Evolutionary conservation across 2,888 invertebrate species (phyloP), one percentile per base, ranked within the genome.

Genomic region (Agonopterix heracliana): DNA sequence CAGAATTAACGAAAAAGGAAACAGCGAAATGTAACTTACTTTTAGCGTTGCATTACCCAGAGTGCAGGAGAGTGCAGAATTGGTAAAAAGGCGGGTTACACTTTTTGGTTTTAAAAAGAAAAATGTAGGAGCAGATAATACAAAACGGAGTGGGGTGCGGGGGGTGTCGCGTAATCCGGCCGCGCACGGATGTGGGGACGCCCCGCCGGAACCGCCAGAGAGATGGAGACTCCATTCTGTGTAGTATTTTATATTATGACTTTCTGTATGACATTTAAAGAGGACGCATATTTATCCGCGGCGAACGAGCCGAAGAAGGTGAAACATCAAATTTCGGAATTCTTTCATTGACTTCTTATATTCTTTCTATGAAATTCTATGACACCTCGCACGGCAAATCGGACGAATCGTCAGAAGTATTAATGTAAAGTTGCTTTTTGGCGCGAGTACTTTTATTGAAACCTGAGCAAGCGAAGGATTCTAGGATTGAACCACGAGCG

Each of bases 111-210:
- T 66, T 64, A 52, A 54, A 63, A 68, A 63, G 64, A 61, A 63
- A 65, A 73, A 71, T 73, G 64, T 71, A 68, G 65, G 64, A 66
- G 59, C 61, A 71, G 76, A 78, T 78, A 79, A 74, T 74, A 77
- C 66, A 68, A 71, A 78, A 69, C 61, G 70, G 66, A 56, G 62
- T 57, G 59, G 59, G 64, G 59, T 59, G 59, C 53, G 54, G 53
- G 55, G 55, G 63, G 9, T 54, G 64, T 60, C 56, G 61, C 62
- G 63, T 71, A 74, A 76, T 72, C 71, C 71, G 55, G 59, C 55
- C 59, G 58, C 63, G 56, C 57, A 50, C 56, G 60, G 59, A 56
- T 62, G 67, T 60, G 64, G 61, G 61, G 56, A 58, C 45, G 51
- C 52, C 54, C 55, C 47, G 43, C 38, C n/a, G 38, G 38, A 38